Base-by-base conservation (phyloP, 2,113 vertebrate genomes). In the Mesitornis unicolor region DNA sequence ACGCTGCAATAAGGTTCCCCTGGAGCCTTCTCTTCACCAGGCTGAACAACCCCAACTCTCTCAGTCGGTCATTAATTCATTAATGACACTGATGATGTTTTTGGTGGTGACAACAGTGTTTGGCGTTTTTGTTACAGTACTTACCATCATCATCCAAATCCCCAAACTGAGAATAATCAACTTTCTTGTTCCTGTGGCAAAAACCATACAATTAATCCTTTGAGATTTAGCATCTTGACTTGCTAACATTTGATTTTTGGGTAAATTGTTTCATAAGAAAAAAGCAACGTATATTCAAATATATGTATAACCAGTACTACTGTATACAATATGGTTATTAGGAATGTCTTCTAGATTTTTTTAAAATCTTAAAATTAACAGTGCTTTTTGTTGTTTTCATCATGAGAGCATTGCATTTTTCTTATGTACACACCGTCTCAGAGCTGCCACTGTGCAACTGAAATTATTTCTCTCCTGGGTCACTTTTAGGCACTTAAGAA, bases 161-260 rank as follows among this genome's bases (percentile, higher is more conserved):
- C 12, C 96, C 97, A 93, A 96, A 97, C 8, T 98, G 95, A 73
- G 98, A 98, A 90, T 98, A 98, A 95, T 98, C 96, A 40, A 98
- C 90, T 70, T 98, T 98, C 95, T 95, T 98, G 84, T 77, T 97
- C 87, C 98, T 98, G 87, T 36, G 31, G 88, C 2, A 29, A 95
- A 48, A 97, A 38, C 40, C 0, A 40, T 4, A 9, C 7, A 12
- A 33, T 61, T 65, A 84, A 21, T 50, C 38, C 9, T 45, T 56
- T 43, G 28, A 11, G 28, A n/a, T 1, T 18, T 53, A 69, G 43
- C n/a, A 38, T 7, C 40, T 28, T n/a, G 13, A 47, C 29, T 60
- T 11, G 8, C 14, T 40, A 59, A 57, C 10, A 9, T 9, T 22
- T 31, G 8, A 26, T 9, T 26, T 76, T 35, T 2, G 24, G 4